These are phyloP conservation scores for Plutella xylostella DNA, from an alignment of 2,888 invertebrate genomes.

Conservation along the genomic window DNA sequence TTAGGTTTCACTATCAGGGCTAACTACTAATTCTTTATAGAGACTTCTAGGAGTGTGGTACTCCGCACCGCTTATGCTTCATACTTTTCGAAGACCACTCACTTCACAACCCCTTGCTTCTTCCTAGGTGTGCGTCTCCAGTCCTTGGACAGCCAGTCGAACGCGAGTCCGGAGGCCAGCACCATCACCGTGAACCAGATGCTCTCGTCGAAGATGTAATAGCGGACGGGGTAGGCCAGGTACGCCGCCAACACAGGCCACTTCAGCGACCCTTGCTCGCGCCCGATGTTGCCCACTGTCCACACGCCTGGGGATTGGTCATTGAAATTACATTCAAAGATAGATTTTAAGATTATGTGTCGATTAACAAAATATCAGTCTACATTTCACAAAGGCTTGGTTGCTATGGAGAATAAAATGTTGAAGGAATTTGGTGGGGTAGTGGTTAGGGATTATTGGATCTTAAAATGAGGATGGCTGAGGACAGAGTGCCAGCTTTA, in stretches of 20 bases:
- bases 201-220: constrained; percentile 80
- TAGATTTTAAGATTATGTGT: too few relatives aligned
- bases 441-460: not conserved
- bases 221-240: constrained; percentile 74
- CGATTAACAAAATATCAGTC: too few relatives aligned
- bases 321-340: too few relatives aligned
- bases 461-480: not conserved
- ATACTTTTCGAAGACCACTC: too few relatives aligned
- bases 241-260: constrained; percentile 78
- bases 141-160: constrained; percentile 81
- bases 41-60: too few relatives aligned
- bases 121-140: constrained; percentile 79
- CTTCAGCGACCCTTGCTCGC: constrained; percentile 80
- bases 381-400: too few relatives aligned
- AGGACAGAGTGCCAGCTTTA: not conserved
- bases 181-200: constrained; percentile 77
- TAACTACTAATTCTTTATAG: too few relatives aligned
- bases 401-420: too few relatives aligned
- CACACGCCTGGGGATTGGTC: constrained; percentile 77
- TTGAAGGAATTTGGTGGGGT: too few relatives aligned
- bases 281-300: constrained; percentile 91
- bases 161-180: constrained; percentile 74
- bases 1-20: too few relatives aligned
- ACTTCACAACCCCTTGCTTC: constrained; percentile 44
- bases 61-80: too few relatives aligned